A percentile compares a stretch with the other conserved stretches of the same genome.
Conservation (phyloP, 2,113 vertebrate species). For the Corythaixoides concolor region DNA sequence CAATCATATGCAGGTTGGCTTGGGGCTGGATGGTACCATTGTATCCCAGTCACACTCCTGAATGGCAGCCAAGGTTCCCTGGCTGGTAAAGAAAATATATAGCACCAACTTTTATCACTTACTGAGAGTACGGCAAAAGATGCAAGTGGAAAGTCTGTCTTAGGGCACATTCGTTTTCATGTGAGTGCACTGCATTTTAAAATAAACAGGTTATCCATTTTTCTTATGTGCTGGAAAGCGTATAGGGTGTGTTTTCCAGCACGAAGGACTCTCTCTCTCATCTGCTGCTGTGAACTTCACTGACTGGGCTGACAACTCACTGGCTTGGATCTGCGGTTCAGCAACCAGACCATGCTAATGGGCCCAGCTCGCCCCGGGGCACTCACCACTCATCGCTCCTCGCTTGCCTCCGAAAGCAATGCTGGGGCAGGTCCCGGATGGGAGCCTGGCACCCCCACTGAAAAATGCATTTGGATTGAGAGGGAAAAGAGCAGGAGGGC, state of each 20-base stretch:
- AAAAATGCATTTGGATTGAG: not conserved
- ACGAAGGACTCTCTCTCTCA: not conserved
- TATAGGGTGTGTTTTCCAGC: not conserved
- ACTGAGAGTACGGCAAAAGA: not conserved
- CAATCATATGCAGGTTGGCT: not conserved
- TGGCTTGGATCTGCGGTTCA: not conserved
- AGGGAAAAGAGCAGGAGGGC: not conserved
- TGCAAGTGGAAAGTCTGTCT: not conserved
- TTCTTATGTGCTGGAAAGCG: not conserved
- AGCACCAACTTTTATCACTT: not conserved
- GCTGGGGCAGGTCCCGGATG: not conserved
- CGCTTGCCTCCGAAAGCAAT: fast-evolving
- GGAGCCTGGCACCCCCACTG: not conserved
- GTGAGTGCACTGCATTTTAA: not conserved
- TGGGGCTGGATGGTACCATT: not conserved
- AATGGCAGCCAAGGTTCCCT: constrained; percentile 28
- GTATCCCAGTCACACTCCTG: not conserved
- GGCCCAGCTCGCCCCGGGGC: fast-evolving
- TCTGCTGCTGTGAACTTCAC: not conserved
- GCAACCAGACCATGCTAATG: not conserved
- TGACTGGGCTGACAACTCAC: not conserved
- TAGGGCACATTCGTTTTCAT: not conserved
- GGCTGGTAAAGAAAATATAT: constrained; percentile 10
- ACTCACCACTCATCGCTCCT: not conserved
- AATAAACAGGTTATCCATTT: not conserved